Conservation (phyloP, 2,888 invertebrate species). For the Corythucha ciliata region DNA sequence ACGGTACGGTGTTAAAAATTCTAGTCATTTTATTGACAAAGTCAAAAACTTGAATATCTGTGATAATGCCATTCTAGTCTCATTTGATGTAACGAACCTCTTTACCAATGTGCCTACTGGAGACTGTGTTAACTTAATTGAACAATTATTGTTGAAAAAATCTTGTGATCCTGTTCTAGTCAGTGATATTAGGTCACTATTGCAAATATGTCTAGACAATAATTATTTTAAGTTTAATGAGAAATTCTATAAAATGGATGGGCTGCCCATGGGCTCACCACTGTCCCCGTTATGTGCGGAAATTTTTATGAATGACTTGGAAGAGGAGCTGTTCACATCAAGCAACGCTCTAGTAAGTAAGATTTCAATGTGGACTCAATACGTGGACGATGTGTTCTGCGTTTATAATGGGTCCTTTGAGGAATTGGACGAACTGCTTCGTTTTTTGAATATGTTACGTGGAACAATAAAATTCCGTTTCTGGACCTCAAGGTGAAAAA, state of each 20-base stretch:
- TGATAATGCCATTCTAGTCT: conserved; percentile 4
- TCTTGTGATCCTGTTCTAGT: not conserved
- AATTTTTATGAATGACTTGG: conserved; percentile 8
- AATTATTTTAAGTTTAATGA: conserved; percentile 8
- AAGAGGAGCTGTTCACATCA: conserved; percentile 3
- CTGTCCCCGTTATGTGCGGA: conserved; percentile 1
- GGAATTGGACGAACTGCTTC: not conserved
- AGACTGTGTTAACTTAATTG: not conserved
- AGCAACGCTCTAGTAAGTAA: not conserved
- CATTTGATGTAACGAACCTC: conserved; percentile 10
- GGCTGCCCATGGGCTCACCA: conserved; percentile 14
- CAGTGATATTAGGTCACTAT: not conserved
- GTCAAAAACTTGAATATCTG: no score
- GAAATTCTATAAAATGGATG: conserved; percentile 1
- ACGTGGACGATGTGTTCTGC: conserved; percentile 11
- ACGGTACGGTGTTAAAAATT: conserved; percentile 6
- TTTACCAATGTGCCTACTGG: conserved; percentile 9
- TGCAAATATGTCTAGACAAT: not conserved
- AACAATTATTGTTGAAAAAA: not conserved
- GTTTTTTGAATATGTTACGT: not conserved
- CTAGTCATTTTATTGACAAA: conserved; percentile 4
- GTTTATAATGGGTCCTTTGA: not conserved
- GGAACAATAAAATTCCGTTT: not conserved
- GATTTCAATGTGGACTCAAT: not conserved
- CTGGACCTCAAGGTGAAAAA: conserved; percentile 8